Conservation (phyloP, 2,888 invertebrate genomes). For the Amaurobius ferox region DNA sequence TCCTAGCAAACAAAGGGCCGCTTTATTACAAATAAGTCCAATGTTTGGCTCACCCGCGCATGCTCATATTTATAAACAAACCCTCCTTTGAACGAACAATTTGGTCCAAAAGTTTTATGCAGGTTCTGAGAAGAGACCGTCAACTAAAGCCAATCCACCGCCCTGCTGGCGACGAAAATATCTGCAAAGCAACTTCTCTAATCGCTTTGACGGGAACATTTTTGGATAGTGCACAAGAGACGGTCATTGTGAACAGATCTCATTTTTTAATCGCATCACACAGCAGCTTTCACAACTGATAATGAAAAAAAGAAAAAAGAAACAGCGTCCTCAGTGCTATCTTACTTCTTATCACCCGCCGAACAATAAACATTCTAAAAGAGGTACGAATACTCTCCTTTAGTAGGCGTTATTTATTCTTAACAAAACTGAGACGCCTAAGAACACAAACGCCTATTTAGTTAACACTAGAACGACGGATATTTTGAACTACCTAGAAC, state of each 20-base stretch:
- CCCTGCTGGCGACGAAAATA: conserved; percentile 51
- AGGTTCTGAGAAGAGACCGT: background rate
- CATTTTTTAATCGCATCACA: conserved; percentile 24
- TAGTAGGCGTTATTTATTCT: background rate
- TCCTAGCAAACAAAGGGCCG: too few relatives aligned
- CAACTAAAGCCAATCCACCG: conserved; percentile 38
- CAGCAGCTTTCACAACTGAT: background rate
- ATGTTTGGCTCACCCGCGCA: too few relatives aligned
- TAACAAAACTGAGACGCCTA: too few relatives aligned
- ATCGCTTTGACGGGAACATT: conserved; percentile 23
- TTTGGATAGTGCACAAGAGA: conserved; percentile 30
- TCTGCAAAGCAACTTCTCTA: conserved; percentile 23
- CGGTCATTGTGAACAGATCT: conserved; percentile 47
- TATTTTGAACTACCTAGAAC: too few relatives aligned
- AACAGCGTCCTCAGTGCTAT: conserved; percentile 21
- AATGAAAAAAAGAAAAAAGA: conserved; percentile 14
- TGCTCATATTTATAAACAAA: too few relatives aligned
- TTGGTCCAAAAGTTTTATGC: too few relatives aligned
- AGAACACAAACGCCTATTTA: too few relatives aligned
- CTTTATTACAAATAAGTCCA: too few relatives aligned
- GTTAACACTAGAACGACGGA: too few relatives aligned
- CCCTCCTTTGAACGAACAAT: too few relatives aligned
- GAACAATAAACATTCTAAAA: conserved; percentile 59
- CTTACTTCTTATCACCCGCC: conserved; percentile 32
- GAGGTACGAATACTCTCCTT: background rate